A percentile compares a stretch with the other conserved stretches of the same genome.
These are phyloP conservation scores for Drosophila sechellia DNA, from an alignment of 1,140 invertebrate species.

Conservation along the genomic window DNA sequence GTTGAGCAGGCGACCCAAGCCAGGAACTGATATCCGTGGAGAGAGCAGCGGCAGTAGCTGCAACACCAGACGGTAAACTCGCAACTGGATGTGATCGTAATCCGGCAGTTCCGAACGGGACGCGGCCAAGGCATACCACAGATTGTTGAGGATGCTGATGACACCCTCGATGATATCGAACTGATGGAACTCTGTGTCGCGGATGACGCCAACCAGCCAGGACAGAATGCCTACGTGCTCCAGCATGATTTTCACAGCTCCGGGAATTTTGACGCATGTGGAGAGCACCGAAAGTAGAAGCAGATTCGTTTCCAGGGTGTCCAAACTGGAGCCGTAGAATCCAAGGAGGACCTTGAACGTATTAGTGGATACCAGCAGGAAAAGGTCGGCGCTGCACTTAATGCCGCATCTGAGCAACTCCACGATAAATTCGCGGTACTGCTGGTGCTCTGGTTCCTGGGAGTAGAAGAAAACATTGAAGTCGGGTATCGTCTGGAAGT, in stretches of 20 bases:
- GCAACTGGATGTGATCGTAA: conserved; percentile 54
- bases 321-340: conserved; percentile 85
- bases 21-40: conserved; percentile 55
- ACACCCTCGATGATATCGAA: conserved; percentile 82
- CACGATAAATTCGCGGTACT: conserved; percentile 88
- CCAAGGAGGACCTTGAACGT: conserved; percentile 87
- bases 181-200: conserved; percentile 75
- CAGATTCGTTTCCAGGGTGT: conserved; percentile 72
- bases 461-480: conserved; percentile 89
- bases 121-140: conserved; percentile 75
- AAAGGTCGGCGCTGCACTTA: conserved; percentile 86
- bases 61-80: conserved; percentile 60
- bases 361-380: conserved; percentile 86
- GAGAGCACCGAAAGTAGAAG: conserved; percentile 87
- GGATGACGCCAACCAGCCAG: conserved; percentile 85
- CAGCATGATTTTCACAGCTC: conserved; percentile 87
- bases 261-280: conserved; percentile 86
- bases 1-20: conserved; percentile 69
- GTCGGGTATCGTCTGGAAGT: conserved; percentile 89
- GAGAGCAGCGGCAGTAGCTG: conserved; percentile 65
- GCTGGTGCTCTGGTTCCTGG: conserved; percentile 86
- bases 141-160: conserved; percentile 79
- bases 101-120: conserved; percentile 58
- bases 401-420: conserved; percentile 88
- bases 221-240: conserved; percentile 87